Evolutionary conservation across 2,888 invertebrate genomes (phyloP).

Genomic region (Eilema griseolum): DNA sequence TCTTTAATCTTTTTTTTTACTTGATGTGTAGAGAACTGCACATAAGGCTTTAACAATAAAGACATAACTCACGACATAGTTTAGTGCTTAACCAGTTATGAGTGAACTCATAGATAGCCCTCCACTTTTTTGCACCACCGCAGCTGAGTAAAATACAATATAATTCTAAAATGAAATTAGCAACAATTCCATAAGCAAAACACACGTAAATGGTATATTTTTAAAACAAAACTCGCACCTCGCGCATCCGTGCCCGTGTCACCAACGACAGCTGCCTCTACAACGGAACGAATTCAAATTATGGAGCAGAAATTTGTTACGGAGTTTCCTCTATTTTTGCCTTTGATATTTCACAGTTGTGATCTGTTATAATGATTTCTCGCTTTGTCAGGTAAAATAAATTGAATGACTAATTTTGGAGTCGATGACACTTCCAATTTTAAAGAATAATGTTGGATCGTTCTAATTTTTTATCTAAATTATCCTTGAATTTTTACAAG

Average conservation of each 20-base stretch:
- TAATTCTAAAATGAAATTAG: conserved; percentile 16
- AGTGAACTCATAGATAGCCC: neutral
- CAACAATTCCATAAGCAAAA: conserved; percentile 8
- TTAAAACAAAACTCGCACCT: conserved; percentile 57
- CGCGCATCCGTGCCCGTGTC: conserved; percentile 46
- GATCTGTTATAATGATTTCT: conserved; percentile 50
- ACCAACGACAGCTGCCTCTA: conserved; percentile 68
- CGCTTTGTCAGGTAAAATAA: conserved; percentile 34
- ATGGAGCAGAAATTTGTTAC: conserved; percentile 64
- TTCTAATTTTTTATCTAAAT: neutral
- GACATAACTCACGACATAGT: no score
- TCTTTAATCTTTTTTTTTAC: no score
- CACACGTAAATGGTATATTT: conserved; percentile 49
- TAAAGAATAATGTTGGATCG: conserved; percentile 4
- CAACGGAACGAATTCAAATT: conserved; percentile 65
- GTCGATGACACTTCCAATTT: conserved; percentile 30
- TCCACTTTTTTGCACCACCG: neutral
- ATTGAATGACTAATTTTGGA: conserved; percentile 28
- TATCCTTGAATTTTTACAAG: neutral
- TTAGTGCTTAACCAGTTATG: neutral
- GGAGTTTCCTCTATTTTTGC: conserved; percentile 50
- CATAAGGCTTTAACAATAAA: no score
- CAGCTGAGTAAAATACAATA: neutral
- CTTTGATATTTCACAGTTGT: conserved; percentile 48
- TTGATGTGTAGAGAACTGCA: no score